Percentiles rank a stretch among this genome's conserved stretches.
These are phyloP conservation scores for Macroramphosus scolopax DNA, from an alignment of 2,797 vertebrate genomes.

Conservation along the genomic window DNA sequence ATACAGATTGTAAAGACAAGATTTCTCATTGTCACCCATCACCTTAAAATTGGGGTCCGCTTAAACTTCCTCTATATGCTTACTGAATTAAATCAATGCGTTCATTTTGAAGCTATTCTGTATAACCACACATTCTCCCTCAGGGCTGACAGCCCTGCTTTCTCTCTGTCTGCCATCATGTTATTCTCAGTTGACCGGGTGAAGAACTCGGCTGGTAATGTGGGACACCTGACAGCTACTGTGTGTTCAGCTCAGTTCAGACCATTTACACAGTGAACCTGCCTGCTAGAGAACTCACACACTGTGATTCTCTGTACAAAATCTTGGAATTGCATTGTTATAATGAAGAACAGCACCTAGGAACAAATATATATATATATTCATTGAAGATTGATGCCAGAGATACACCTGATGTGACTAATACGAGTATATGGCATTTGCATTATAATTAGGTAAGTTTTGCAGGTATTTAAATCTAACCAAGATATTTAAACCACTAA, in stretches of 20 bases:
- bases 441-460: no score
- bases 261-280: background rate
- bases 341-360: no score
- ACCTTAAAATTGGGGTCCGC: no score
- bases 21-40: no score
- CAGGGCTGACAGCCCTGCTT: constrained; percentile 23
- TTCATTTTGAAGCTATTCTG: background rate
- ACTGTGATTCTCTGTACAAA: background rate
- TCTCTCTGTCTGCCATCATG: constrained; percentile 36
- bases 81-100: background rate
- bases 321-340: no score
- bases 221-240: constrained; percentile 48
- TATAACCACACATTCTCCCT: constrained; percentile 30
- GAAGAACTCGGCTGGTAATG: constrained; percentile 55
- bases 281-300: background rate
- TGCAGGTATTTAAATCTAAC: no score
- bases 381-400: background rate
- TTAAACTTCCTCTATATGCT: background rate
- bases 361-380: no score
- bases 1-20: no score
- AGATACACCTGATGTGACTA: no score
- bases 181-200: constrained; percentile 42
- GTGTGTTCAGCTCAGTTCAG: constrained; percentile 10
- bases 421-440: no score
- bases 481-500: no score